phyloP scores from a whole-genome alignment of 2,888 invertebrate species.

The Euspilapteryx auroguttella region DNA sequence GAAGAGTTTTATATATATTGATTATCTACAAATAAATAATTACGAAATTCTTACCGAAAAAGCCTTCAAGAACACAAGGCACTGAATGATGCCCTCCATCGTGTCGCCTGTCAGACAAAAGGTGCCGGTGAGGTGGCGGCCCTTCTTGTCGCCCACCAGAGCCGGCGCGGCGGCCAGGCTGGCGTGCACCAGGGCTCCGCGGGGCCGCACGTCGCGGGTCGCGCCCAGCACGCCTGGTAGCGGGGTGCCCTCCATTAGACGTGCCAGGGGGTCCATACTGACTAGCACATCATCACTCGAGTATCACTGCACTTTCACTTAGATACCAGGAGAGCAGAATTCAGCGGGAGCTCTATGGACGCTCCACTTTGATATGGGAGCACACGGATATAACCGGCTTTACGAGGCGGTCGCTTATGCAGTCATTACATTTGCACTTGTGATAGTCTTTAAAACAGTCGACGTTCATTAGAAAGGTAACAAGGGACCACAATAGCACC shows the following conservation, averaged over 20 bases:
- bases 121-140: slow-evolving; percentile 82
- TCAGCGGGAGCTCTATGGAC: slow-evolving; percentile 3
- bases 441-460: slow-evolving; percentile 29
- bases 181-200: slow-evolving; percentile 77
- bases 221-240: slow-evolving; percentile 61
- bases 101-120: slow-evolving; percentile 90
- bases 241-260: slow-evolving; percentile 76
- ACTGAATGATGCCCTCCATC: slow-evolving; percentile 92
- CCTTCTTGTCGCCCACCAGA: slow-evolving; percentile 70
- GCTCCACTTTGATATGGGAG: slow-evolving; percentile 21
- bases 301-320: slow-evolving; percentile 3
- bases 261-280: slow-evolving; percentile 80
- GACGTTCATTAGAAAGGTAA: slow-evolving; percentile 26
- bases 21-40: too few species aligned
- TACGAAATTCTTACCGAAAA: slow-evolving; percentile 77
- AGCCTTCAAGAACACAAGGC: slow-evolving; percentile 88
- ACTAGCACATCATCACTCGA: slow-evolving; percentile 11
- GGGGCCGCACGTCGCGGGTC: slow-evolving; percentile 57
- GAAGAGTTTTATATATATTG: too few species aligned
- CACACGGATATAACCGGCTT: slow-evolving; percentile 25
- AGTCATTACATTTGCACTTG: slow-evolving; percentile 43
- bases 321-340: slow-evolving; percentile 1
- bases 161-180: slow-evolving; percentile 75
- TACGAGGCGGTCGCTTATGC: slow-evolving; percentile 22
- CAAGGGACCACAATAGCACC: slow-evolving; percentile 34